Evolutionary conservation across 2,888 invertebrate genomes (phyloP).

Genomic region (Thera obeliscata): DNA sequence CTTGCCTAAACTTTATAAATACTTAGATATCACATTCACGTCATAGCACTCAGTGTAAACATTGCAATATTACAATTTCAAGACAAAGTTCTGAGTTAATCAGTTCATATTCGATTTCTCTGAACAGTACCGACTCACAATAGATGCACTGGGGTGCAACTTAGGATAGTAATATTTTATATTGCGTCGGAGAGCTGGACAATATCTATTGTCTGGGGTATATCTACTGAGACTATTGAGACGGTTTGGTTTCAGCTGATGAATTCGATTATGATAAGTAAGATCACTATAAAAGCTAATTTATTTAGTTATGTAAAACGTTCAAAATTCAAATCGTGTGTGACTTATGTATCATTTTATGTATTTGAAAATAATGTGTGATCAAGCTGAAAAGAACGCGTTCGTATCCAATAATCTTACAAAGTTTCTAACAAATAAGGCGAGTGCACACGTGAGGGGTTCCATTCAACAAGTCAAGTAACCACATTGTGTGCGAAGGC

Average conservation of each 20-base stretch:
- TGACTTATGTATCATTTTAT: too few relatives aligned
- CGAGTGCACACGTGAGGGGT: slow-evolving; percentile 70
- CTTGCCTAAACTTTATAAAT: too few relatives aligned
- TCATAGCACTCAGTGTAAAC: too few relatives aligned
- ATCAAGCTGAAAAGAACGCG: slow-evolving; percentile 42
- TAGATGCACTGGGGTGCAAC: slow-evolving; percentile 69
- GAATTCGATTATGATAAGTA: background rate
- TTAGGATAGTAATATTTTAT: slow-evolving; percentile 55
- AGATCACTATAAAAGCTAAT: background rate
- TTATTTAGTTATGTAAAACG: background rate
- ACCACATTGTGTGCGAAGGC: slow-evolving; percentile 66
- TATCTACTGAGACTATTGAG: slow-evolving; percentile 26
- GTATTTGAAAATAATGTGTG: slow-evolving; percentile 41
- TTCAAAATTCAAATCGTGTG: background rate
- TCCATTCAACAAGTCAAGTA: slow-evolving; percentile 78
- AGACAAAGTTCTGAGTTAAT: slow-evolving; percentile 73
- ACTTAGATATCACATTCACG: too few relatives aligned
- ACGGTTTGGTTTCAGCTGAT: slow-evolving; percentile 11
- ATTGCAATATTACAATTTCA: slow-evolving; percentile 61
- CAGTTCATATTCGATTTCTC: slow-evolving; percentile 79
- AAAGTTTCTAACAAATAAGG: slow-evolving; percentile 66
- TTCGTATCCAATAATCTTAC: slow-evolving; percentile 47
- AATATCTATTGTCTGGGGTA: slow-evolving; percentile 35
- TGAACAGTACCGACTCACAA: slow-evolving; percentile 72
- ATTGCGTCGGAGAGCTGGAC: slow-evolving; percentile 44